These are phyloP conservation scores for Mycteria americana DNA, from an alignment of 2,797 vertebrate species.

Conservation along the genomic window DNA sequence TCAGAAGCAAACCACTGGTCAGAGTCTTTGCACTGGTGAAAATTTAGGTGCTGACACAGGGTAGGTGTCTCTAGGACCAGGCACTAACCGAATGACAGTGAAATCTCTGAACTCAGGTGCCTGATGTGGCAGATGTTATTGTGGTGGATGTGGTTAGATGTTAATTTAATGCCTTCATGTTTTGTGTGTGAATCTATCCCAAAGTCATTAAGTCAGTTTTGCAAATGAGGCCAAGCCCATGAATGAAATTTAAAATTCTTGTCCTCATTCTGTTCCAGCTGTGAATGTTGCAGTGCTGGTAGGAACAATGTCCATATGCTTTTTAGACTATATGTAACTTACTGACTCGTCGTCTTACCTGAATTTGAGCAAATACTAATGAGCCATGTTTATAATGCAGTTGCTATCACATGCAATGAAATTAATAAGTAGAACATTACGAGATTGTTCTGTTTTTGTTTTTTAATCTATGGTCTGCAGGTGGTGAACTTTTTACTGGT, in stretches of 20 bases:
- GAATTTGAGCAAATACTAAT: background rate
- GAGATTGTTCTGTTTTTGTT: background rate
- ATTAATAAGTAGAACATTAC: background rate
- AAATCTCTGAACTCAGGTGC: background rate
- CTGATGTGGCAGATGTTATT: background rate
- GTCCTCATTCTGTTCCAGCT: background rate
- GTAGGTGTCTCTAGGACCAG: background rate
- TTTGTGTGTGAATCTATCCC: background rate
- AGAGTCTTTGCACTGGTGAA: background rate
- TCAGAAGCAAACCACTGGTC: background rate
- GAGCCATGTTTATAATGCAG: background rate
- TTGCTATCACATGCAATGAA: background rate
- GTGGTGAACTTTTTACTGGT: slow-evolving; percentile 88
- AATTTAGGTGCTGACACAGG: background rate
- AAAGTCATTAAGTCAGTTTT: background rate
- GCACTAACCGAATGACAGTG: background rate
- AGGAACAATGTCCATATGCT: background rate
- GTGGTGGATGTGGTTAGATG: background rate
- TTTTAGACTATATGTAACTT: background rate
- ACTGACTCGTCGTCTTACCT: background rate
- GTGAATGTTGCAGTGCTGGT: background rate
- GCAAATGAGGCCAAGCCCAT: background rate
- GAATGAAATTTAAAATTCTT: background rate
- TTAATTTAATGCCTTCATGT: background rate
- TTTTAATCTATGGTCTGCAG: slow-evolving; percentile 59